Evolutionary conservation across 2,113 vertebrate genomes (phyloP).

Genomic region (Mormyrus lacerda): DNA sequence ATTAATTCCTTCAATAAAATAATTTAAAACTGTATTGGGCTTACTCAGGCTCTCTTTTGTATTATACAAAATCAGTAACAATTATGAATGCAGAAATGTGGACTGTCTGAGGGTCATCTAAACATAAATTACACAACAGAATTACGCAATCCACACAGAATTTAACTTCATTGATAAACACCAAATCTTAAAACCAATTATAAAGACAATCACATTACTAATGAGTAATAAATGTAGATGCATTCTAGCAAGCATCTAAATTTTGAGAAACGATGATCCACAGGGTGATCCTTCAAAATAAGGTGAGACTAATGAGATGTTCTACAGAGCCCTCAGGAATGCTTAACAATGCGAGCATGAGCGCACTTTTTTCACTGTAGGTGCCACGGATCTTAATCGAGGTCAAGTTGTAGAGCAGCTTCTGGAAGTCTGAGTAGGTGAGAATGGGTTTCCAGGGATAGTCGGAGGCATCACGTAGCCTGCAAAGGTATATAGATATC

Average conservation of each 20-base stretch:
- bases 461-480: constrained; percentile 83
- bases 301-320: not conserved
- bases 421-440: constrained; percentile 82
- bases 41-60: not conserved
- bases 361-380: constrained; percentile 85
- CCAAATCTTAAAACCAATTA: not conserved
- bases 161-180: not conserved
- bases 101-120: not conserved
- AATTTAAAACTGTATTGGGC: not conserved
- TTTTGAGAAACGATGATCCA: too few species aligned
- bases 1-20: not conserved
- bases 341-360: not conserved
- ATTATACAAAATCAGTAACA: not conserved
- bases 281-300: not conserved
- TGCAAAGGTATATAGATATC: constrained; percentile 35
- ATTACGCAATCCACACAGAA: not conserved
- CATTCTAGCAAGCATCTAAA: not conserved
- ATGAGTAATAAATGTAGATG: not conserved
- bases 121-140: not conserved
- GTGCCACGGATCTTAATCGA: constrained; percentile 90
- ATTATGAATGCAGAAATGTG: not conserved
- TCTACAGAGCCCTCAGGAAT: not conserved
- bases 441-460: constrained; percentile 87
- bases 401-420: constrained; percentile 88
- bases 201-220: not conserved